A percentile compares a stretch with the other conserved stretches of the same genome.
phyloP scores from a whole-genome alignment of 1,140 invertebrate genomes.

The Geopemphigus sp. region DNA sequence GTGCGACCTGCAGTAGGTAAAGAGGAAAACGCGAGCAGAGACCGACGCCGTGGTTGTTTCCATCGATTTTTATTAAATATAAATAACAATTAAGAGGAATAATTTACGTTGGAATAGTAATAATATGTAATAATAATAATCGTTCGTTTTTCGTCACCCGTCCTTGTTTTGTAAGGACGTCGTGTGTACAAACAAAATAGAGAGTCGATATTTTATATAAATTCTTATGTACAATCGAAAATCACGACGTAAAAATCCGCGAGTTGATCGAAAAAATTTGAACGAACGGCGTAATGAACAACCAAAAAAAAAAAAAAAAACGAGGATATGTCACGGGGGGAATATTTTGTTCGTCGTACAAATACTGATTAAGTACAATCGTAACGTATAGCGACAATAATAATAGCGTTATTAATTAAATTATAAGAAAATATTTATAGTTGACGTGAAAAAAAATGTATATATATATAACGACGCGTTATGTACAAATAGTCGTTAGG shows the following conservation, averaged over 20 bases:
- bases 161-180: neutral
- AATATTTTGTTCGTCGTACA: conserved; percentile 23
- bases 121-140: neutral
- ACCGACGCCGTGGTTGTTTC: neutral
- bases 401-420: neutral
- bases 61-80: conserved; percentile 22
- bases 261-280: neutral
- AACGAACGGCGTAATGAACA: neutral
- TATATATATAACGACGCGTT: neutral
- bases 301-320: conserved; percentile 2
- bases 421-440: neutral
- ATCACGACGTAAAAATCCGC: neutral
- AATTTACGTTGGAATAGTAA: conserved; percentile 23
- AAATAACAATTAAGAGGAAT: conserved; percentile 36
- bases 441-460: conserved; percentile 1
- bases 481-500: neutral
- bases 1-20: too few relatives aligned
- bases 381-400: conserved; percentile 15
- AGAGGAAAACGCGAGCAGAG: too few relatives aligned
- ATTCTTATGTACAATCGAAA: conserved; percentile 1
- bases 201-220: neutral
- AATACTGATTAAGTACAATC: conserved; percentile 43
- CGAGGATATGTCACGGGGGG: conserved; percentile 9
- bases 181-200: neutral
- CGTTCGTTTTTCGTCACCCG: neutral